phyloP scores from a whole-genome alignment of 2,113 vertebrate genomes.

The Rhinolophus sinicus region DNA sequence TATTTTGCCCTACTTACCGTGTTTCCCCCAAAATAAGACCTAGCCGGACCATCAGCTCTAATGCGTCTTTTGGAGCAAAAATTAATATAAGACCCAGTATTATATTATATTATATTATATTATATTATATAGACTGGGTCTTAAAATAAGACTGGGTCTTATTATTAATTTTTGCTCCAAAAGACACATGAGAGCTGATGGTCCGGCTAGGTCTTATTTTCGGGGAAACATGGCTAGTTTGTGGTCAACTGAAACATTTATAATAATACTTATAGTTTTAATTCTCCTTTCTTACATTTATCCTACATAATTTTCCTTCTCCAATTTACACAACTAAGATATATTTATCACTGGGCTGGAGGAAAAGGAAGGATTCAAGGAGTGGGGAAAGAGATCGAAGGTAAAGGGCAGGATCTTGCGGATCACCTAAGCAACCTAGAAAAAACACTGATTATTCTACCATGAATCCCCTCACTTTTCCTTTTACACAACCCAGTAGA shows the following conservation, averaged over 20 bases:
- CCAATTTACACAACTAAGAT: neutral
- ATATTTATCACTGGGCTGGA: neutral
- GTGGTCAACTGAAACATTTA: neutral
- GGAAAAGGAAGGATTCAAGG: neutral
- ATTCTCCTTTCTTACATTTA: neutral
- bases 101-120: too few species aligned
- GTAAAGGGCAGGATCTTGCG: neutral
- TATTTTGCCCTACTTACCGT: neutral
- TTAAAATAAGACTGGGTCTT: too few species aligned
- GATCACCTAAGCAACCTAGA: neutral
- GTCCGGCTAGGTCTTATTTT: too few species aligned
- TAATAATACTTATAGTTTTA: neutral
- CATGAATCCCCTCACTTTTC: neutral
- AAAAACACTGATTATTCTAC: neutral
- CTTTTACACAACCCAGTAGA: neutral
- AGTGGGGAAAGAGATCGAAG: neutral
- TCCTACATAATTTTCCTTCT: slow-evolving; percentile 13
- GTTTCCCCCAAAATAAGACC: too few species aligned
- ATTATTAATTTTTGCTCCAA: too few species aligned
- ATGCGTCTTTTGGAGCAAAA: too few species aligned
- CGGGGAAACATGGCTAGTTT: neutral
- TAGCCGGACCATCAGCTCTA: too few species aligned
- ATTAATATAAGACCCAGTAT: too few species aligned
- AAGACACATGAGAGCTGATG: too few species aligned
- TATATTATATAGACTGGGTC: too few species aligned